Base-by-base conservation (phyloP, 2,113 vertebrate genomes). In the Leucoraja erinaceus region DNA sequence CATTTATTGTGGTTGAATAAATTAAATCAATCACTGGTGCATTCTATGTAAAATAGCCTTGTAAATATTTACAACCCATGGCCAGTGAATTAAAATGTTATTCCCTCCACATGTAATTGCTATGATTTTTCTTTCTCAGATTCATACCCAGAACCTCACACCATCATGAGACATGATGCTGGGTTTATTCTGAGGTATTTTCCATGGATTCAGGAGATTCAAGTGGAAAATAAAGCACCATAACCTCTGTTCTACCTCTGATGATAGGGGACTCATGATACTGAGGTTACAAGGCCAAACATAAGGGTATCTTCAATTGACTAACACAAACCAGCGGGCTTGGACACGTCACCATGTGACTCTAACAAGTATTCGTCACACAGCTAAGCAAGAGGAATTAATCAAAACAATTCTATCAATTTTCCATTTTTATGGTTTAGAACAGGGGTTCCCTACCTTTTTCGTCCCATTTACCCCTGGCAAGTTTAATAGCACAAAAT, bases 1-100 rank as follows among this genome's bases (percentile, higher is more conserved):
- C 28, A 86, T 86, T 86, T 61, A 28, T 54, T 61, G 83, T 61
- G 83, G 10, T 86, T 86, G 83, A 86, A 86, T 86, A 61, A 61
- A 86, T 86, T 61, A 61, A 86, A 86, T 86, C 59, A 63, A 63
- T 63, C 83, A 86, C 31, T 83, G 79, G 8, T 4, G 54, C 22
- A 83, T 54, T 61, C 25, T 84, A n/a, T 31, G 83, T 63, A 31
- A 63, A 61, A 14, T 31, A 84, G 83, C 4, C 25, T 88, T 88
- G 83, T 88, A 77, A 88, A 88, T 66, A 63, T 88, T 88, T 63
- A 86, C 83, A 31, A 28, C 25, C 28, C 59, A 66, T 31, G 61
- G 63, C 28, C 59, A 84, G 25, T 84, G 56, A 61, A 84, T 12
- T 54, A 12, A 84, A 84, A 84, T 84, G 28, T 84, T 61, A 38